Percentiles rank a stretch among this genome's conserved stretches.
These are phyloP conservation scores for Sialia sialis DNA, from an alignment of 2,113 vertebrate genomes.

Conservation along the genomic window DNA sequence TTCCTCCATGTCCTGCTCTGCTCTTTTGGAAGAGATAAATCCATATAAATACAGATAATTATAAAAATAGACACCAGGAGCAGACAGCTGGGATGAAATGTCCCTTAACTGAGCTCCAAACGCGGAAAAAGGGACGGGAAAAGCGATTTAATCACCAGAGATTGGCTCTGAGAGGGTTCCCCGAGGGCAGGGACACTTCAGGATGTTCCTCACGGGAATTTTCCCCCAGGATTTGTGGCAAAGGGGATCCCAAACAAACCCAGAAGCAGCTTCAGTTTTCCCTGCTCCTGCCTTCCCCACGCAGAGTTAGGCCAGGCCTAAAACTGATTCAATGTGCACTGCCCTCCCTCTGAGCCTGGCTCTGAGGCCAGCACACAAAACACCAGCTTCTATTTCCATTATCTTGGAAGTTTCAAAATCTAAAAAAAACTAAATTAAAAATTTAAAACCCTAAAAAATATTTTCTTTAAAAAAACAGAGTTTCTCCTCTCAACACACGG, in stretches of 20 bases:
- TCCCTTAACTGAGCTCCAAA: background rate
- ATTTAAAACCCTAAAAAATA: background rate
- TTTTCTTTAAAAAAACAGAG: background rate
- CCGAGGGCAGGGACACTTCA: accelerated
- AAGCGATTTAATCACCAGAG: background rate
- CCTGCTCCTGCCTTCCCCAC: background rate
- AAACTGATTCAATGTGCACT: background rate
- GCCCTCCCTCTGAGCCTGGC: background rate
- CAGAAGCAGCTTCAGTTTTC: background rate
- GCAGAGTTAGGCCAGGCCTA: background rate
- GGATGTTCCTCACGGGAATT: background rate
- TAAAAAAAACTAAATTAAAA: background rate
- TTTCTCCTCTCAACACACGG: background rate
- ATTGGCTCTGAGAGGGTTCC: background rate
- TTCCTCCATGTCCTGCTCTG: background rate
- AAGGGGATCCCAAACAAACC: background rate
- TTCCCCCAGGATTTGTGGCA: background rate
- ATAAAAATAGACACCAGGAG: no score
- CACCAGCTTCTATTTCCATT: accelerated
- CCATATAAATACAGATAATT: background rate
- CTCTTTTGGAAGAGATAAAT: background rate
- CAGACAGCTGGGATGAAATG: background rate
- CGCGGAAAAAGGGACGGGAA: accelerated
- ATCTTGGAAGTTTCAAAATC: background rate
- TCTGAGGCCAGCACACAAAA: background rate